phyloP scores from a whole-genome alignment of 2,888 invertebrate genomes.

The Homarus gammarus region DNA sequence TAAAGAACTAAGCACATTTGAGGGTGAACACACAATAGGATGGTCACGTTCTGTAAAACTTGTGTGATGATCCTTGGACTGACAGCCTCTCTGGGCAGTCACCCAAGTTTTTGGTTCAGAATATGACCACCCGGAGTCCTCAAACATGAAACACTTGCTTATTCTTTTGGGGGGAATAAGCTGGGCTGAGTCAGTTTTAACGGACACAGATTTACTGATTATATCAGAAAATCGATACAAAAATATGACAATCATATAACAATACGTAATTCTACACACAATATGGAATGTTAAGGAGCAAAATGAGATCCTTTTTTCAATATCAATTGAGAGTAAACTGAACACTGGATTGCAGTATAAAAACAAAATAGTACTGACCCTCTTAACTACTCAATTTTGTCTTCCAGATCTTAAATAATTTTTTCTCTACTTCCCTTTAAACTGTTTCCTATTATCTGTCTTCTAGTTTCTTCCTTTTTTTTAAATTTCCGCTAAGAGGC shows the following conservation, averaged over 20 bases:
- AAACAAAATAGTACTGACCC: background rate
- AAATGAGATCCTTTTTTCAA: slow-evolving; percentile 63
- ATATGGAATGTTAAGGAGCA: slow-evolving; percentile 47
- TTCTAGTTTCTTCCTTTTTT: slow-evolving; percentile 1
- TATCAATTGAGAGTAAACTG: slow-evolving; percentile 42
- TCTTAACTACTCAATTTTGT: background rate
- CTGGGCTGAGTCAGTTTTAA: slow-evolving; percentile 19
- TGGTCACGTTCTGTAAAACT: background rate
- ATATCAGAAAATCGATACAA: slow-evolving; percentile 53
- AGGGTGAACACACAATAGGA: background rate
- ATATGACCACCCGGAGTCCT: background rate
- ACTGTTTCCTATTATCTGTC: background rate
- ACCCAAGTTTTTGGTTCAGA: background rate
- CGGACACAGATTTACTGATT: slow-evolving; percentile 50
- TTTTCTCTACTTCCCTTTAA: background rate
- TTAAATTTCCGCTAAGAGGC: slow-evolving; percentile 2
- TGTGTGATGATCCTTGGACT: background rate
- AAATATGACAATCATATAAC: slow-evolving; percentile 57
- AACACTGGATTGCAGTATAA: slow-evolving; percentile 19
- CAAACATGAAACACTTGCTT: slow-evolving; percentile 13
- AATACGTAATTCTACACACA: slow-evolving; percentile 61
- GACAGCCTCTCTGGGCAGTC: background rate
- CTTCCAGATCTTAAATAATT: background rate
- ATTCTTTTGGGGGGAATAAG: slow-evolving; percentile 13
- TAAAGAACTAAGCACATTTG: slow-evolving; percentile 15